Evolutionary conservation across 2,113 vertebrate genomes (phyloP), one percentile per base, ranked within the genome.

Genomic region (Lichenostomus cassidix): DNA sequence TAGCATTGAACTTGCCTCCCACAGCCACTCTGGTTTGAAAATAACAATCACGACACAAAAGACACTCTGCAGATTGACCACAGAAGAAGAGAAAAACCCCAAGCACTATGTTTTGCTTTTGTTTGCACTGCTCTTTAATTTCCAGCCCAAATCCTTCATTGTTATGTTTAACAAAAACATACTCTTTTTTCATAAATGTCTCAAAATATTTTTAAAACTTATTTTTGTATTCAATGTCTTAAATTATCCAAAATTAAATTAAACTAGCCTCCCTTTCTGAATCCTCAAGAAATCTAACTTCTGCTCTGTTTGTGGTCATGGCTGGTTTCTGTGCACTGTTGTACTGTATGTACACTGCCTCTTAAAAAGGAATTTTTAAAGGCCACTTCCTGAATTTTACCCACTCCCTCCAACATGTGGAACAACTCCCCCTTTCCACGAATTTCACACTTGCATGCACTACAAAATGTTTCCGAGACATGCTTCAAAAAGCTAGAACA

Each of bases 131-230:
- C 59, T 89, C 62, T 95, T 89, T 77, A 94, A 95, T 93, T 96
- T 89, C 86, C 41, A 95, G 80, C 69, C 83, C 86, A 90, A 96
- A 93, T 47, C 64, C 19, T 92, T 75, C 94, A 93, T 92, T 94
- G 94, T 95, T 88, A 33, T 5, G 10, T 31, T 90, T 90, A 90
- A 95, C 93, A 94, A 95, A 95, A 96, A 79, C 87, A 94, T n/a
- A 68, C 12, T 65, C 91, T 46, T 95, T 91, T 76, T 95, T 85
- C 75, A 80, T 63, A 95, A 83, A 80, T 12, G 55, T 90, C 93
- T 91, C 91, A 95, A 95, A 97, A 94, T 94, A 91, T 95, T 94
- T 96, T 91, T 85, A 91, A 95, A 95, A 82, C 84, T 95, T 95
- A 62, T 91, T 95, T 97, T 90, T 92, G 70, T 35, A 79, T 76